Evolutionary conservation across 2,797 vertebrate genomes (phyloP).

Genomic region (Anniella stebbinsi): DNA sequence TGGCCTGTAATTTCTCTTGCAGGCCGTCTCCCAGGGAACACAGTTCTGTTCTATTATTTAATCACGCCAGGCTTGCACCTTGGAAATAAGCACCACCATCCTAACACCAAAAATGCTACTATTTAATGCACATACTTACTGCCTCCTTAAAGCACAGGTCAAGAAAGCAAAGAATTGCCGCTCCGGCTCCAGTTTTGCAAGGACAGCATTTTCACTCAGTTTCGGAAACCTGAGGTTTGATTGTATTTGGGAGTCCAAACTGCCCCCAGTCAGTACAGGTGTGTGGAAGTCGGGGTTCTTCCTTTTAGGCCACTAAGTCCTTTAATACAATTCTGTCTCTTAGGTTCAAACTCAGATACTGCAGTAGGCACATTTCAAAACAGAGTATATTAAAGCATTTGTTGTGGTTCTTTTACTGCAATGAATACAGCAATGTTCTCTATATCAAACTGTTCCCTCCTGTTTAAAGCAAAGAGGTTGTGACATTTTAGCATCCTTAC

Average conservation of each 20-base stretch:
- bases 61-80: slow-evolving; percentile 62
- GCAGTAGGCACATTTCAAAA: background rate
- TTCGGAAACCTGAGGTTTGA: too few species aligned
- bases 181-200: slow-evolving; percentile 54
- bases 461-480: too few species aligned
- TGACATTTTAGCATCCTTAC: too few species aligned
- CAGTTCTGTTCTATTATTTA: slow-evolving; percentile 75
- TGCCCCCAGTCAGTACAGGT: background rate
- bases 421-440: too few species aligned
- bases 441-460: too few species aligned
- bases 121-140: slow-evolving; percentile 59
- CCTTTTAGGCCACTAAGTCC: background rate
- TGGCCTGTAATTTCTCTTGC: slow-evolving; percentile 60
- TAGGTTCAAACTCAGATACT: background rate
- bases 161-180: slow-evolving; percentile 48
- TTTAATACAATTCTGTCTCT: background rate
- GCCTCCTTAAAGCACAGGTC: slow-evolving; percentile 53
- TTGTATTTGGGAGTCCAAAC: background rate
- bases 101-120: slow-evolving; percentile 53
- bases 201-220: background rate
- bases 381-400: background rate
- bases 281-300: too few species aligned
- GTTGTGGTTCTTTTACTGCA: background rate
- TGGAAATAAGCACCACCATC: slow-evolving; percentile 60
- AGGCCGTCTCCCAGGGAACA: slow-evolving; percentile 69